A percentile compares a stretch with the other conserved stretches of the same genome.
phyloP scores from a whole-genome alignment of 1,140 invertebrate genomes.

The Caerostris darwini region DNA sequence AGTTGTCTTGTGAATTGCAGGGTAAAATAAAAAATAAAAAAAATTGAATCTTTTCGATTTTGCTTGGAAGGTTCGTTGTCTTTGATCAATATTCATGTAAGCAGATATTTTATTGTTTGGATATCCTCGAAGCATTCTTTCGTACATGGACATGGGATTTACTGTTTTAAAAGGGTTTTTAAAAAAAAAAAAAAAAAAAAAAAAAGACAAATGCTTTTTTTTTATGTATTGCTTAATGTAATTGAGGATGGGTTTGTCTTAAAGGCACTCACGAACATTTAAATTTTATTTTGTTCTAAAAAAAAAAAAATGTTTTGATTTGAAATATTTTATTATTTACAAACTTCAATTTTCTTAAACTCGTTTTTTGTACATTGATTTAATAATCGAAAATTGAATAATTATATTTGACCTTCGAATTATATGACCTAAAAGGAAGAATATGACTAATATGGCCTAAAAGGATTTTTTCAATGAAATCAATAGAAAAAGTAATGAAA shows the following conservation, averaged over 20 bases:
- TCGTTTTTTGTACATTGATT: background rate
- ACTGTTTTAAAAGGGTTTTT: background rate
- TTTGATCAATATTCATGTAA: constrained; percentile 35
- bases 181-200: too few relatives aligned
- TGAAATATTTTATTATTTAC: too few relatives aligned
- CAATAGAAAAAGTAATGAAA: background rate
- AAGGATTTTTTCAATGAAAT: background rate
- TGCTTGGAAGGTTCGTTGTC: background rate
- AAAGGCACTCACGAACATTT: too few relatives aligned
- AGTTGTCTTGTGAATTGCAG: background rate
- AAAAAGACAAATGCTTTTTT: too few relatives aligned
- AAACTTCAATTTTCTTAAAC: too few relatives aligned
- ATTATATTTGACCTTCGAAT: background rate
- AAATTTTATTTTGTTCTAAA: background rate
- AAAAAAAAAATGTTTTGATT: too few relatives aligned
- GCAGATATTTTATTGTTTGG: background rate
- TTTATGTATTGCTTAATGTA: too few relatives aligned
- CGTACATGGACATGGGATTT: background rate
- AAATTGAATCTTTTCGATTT: background rate
- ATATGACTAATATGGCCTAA: background rate
- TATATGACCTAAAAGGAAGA: background rate
- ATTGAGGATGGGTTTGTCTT: too few relatives aligned
- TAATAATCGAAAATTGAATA: background rate
- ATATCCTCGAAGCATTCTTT: background rate
- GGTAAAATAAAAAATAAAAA: background rate